Conservation (phyloP, 2,113 vertebrate genomes). For the Tapirus terrestris region DNA sequence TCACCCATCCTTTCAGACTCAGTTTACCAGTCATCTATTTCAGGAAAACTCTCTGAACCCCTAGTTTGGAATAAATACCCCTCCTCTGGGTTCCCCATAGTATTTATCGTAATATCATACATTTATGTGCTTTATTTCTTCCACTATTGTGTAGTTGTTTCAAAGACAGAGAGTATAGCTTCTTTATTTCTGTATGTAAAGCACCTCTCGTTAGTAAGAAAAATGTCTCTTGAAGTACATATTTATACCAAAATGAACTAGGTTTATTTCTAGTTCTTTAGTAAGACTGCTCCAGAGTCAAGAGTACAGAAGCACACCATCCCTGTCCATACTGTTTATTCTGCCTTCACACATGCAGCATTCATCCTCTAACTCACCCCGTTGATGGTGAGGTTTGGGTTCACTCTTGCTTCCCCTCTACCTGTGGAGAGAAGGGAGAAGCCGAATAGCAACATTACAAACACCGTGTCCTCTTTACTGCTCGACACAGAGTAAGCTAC, state of each 20-base stretch:
- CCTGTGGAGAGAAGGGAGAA: neutral
- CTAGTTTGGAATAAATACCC: neutral
- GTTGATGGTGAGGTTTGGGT: rapidly evolving
- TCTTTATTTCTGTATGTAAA: neutral
- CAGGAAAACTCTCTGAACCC: neutral
- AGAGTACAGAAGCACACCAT: rapidly evolving
- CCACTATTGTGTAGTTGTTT: neutral
- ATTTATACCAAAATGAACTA: rapidly evolving
- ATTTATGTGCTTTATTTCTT: neutral
- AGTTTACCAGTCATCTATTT: rapidly evolving
- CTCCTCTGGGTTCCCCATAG: neutral
- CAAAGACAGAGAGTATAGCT: neutral
- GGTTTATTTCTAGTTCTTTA: neutral
- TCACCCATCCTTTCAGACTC: neutral
- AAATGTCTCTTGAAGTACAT: neutral
- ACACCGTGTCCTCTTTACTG: rapidly evolving
- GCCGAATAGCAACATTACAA: rapidly evolving
- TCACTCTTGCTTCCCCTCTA: rapidly evolving
- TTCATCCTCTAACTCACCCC: neutral
- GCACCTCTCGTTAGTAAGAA: neutral
- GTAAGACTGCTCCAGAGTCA: neutral
- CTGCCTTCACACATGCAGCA: rapidly evolving
- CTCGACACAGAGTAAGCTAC: rapidly evolving
- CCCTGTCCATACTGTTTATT: rapidly evolving
- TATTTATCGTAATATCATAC: rapidly evolving